phyloP scores from a whole-genome alignment of 2,888 invertebrate genomes.

The Cephus sareptanus region DNA sequence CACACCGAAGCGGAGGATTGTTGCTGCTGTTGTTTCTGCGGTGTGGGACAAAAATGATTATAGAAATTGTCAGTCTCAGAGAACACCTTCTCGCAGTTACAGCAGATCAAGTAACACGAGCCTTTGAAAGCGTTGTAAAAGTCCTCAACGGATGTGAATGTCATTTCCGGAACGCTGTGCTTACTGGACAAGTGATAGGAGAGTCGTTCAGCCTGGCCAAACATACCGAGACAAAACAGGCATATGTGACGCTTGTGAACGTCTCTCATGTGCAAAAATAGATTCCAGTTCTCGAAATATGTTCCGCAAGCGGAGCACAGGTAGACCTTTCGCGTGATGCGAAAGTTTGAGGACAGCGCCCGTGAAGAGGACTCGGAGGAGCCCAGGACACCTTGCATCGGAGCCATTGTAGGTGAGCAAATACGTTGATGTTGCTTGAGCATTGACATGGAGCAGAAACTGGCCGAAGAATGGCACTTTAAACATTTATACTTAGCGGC shows the following conservation, averaged over 20 bases:
- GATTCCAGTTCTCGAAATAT: conserved; percentile 88
- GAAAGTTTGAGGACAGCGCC: conserved; percentile 68
- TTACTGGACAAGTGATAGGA: conserved; percentile 82
- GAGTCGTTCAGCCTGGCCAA: conserved; percentile 82
- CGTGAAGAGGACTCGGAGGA: conserved; percentile 61
- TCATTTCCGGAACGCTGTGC: conserved; percentile 80
- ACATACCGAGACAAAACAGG: conserved; percentile 85
- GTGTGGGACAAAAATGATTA: conserved; percentile 74
- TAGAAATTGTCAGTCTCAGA: conserved; percentile 81
- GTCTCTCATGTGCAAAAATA: conserved; percentile 86
- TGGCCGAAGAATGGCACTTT: conserved; percentile 75
- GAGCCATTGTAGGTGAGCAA: conserved; percentile 66
- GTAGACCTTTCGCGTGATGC: conserved; percentile 82
- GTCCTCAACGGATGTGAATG: conserved; percentile 76
- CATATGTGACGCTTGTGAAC: conserved; percentile 85
- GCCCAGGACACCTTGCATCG: conserved; percentile 53
- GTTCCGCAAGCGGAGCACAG: conserved; percentile 85
- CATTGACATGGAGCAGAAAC: conserved; percentile 74
- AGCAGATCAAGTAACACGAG: conserved; percentile 82
- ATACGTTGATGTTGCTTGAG: conserved; percentile 77
- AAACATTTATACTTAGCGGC: conserved; percentile 80
- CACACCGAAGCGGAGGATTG: conserved; percentile 45
- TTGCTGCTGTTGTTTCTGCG: conserved; percentile 29
- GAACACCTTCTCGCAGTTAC: conserved; percentile 83
- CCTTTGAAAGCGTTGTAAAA: conserved; percentile 75